A percentile compares a stretch with the other conserved stretches of the same genome.
Conservation (phyloP, 1,140 invertebrate species). For the Pteromalus puparum region DNA sequence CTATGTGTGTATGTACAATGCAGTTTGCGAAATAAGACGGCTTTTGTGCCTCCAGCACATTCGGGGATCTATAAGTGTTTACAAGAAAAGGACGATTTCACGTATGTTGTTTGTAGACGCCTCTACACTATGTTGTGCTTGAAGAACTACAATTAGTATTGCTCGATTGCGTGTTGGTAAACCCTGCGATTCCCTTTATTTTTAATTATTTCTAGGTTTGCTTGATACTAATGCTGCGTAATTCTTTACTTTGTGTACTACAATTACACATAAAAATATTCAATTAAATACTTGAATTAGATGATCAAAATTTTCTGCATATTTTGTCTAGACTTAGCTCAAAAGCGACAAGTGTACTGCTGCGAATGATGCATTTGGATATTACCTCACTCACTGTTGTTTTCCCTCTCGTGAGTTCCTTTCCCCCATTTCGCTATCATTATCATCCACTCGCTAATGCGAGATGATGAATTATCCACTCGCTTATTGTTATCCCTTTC, state of each 20-base stretch:
- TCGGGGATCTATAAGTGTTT: constrained; percentile 11
- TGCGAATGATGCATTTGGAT: constrained; percentile 1
- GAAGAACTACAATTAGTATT: neutral
- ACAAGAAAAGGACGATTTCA: neutral
- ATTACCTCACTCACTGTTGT: neutral
- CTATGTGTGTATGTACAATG: neutral
- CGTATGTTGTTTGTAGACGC: neutral
- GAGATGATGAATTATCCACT: constrained; percentile 62
- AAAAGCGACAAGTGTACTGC: too few relatives aligned
- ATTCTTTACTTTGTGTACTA: too few relatives aligned
- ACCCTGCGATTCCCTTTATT: too few relatives aligned
- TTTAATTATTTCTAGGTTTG: too few relatives aligned
- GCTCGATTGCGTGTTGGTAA: too few relatives aligned
- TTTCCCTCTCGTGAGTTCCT: constrained; percentile 30
- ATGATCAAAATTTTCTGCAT: neutral
- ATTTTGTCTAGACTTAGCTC: too few relatives aligned
- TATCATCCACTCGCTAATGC: constrained; percentile 64
- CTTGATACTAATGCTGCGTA: too few relatives aligned
- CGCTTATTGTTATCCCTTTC: constrained; percentile 48
- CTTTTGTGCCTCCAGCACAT: neutral
- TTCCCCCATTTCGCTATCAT: constrained; percentile 48
- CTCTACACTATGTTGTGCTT: neutral
- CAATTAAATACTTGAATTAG: neutral
- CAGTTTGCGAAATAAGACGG: neutral
- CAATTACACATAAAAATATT: too few relatives aligned